Base-by-base conservation (phyloP, 2,888 invertebrate species). In the Acronicta alni region DNA sequence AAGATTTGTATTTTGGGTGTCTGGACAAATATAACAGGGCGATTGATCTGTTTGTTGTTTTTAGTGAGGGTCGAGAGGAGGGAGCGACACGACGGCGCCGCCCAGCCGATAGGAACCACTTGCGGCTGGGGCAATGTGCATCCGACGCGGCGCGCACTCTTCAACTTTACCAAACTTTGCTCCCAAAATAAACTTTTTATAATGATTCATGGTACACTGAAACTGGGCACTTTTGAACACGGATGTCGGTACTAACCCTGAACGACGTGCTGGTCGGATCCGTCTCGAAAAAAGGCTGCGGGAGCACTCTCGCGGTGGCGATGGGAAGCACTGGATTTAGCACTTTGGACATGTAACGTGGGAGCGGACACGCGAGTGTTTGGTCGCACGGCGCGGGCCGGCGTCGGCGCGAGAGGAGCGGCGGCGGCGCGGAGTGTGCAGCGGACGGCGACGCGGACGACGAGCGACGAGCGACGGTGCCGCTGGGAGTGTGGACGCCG, bases 21-120 rank as follows among this genome's bases (percentile, higher is more conserved):
- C 82, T 79, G 85, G 83, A 85, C 83, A 85, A 85, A 82, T 84
- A 84, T 87, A 87, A 86, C 88, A 89, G 88, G 86, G 86, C 89
- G 88, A 91, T 91, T 89, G 89, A 91, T 92, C 89, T 93, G 93
- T 93, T 93, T 93, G 91, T 93, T 93, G 91, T 93, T 91, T 90
- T 89, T 87, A 89, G 88, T 86, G 82, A 83, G 85, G 85, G 89
- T 83, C 85, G 87, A 84, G 88, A 88, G 87, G 84, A 85, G 85
- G 83, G 87, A 89, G 89, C 91, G 92, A 85, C 92, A 82, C 81
- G 84, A 82, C 89, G 93, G 92, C 91, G 91, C 92, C 93, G 86
- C 85, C 84, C 88, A 85, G 85, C 87, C 88, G 89, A 82, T 88
- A 84, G 85, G 85, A 89, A 89, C 87, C 91, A 89, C 91, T 89